Evolutionary conservation across 1,140 invertebrate species (phyloP).

Genomic region (Scaptomyza hsui): DNA sequence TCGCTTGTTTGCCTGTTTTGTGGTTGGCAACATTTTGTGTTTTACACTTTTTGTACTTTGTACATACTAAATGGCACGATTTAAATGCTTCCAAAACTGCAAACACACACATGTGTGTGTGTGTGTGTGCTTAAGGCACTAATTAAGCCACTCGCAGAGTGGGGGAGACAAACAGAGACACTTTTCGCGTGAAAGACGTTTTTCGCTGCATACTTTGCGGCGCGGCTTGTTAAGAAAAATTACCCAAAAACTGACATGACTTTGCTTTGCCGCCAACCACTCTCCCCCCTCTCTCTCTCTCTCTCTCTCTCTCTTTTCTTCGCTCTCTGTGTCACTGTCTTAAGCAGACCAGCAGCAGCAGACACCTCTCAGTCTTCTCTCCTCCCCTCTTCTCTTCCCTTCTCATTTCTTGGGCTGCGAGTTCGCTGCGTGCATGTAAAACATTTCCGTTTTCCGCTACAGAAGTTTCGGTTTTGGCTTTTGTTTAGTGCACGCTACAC

Average conservation of each 20-base stretch:
- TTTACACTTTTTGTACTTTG: constrained; percentile 6
- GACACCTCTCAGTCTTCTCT: constrained; percentile 10
- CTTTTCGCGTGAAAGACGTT: constrained; percentile 38
- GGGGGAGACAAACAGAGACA: constrained; percentile 15
- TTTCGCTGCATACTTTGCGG: constrained; percentile 59
- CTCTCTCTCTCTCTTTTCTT: neutral
- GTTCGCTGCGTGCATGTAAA: constrained; percentile 68
- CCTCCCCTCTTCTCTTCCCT: neutral
- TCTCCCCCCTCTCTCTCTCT: neutral
- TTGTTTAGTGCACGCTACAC: constrained; percentile 49
- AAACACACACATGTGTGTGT: constrained; percentile 16
- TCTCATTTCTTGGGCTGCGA: neutral
- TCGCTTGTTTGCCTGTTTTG: constrained; percentile 20
- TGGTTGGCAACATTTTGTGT: constrained; percentile 36
- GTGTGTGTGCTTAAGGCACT: constrained; percentile 27
- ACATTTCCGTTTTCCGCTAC: constrained; percentile 80
- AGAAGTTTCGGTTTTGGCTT: constrained; percentile 73
- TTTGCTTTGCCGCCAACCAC: constrained; percentile 4
- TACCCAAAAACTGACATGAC: constrained; percentile 32
- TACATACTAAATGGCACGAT: constrained; percentile 7
- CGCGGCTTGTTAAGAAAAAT: constrained; percentile 45
- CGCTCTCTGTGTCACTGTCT: constrained; percentile 25
- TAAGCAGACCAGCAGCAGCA: constrained; percentile 8
- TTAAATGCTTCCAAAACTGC: constrained; percentile 41
- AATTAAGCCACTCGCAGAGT: constrained; percentile 44